These are phyloP conservation scores for Notolabrus celidotus DNA, from an alignment of 2,797 vertebrate genomes.

Conservation along the genomic window DNA sequence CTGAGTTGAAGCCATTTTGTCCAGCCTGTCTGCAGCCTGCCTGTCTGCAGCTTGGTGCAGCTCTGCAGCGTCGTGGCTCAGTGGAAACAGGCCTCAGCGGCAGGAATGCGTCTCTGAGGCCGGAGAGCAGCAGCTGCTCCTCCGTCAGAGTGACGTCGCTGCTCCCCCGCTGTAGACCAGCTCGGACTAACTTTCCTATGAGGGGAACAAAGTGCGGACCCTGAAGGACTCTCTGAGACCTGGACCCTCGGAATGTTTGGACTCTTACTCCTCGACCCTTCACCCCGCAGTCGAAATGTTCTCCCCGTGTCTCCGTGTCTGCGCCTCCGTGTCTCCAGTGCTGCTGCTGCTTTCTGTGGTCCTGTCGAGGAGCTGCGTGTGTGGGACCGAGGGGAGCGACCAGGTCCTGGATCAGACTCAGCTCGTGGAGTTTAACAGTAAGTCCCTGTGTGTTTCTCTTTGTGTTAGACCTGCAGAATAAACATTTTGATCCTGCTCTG, in stretches of 20 bases:
- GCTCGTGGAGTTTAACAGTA: slow-evolving; percentile 84
- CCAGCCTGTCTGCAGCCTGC: not conserved
- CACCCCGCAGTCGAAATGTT: slow-evolving; percentile 77
- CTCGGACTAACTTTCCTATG: slow-evolving; percentile 64
- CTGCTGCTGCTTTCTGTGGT: slow-evolving; percentile 60
- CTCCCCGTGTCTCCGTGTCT: slow-evolving; percentile 17
- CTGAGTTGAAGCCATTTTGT: not conserved
- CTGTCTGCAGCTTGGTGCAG: slow-evolving; percentile 10
- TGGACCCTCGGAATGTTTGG: slow-evolving; percentile 66
- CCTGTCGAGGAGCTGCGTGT: slow-evolving; percentile 56
- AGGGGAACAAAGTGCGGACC: slow-evolving; percentile 44
- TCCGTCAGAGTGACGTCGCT: slow-evolving; percentile 84
- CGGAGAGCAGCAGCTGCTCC: slow-evolving; percentile 48
- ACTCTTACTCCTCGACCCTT: slow-evolving; percentile 27
- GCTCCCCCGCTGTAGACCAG: slow-evolving; percentile 66
- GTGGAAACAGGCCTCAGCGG: slow-evolving; percentile 39
- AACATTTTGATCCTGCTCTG: not conserved
- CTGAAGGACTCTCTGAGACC: slow-evolving; percentile 8
- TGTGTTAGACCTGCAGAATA: not conserved
- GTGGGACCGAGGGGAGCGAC: slow-evolving; percentile 68
- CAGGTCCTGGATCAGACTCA: slow-evolving; percentile 77
- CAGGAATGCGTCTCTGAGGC: slow-evolving; percentile 53
- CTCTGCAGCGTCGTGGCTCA: slow-evolving; percentile 1
- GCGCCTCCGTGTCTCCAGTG: slow-evolving; percentile 43
- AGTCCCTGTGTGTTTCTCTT: slow-evolving; percentile 70